Conservation (phyloP, 2,888 invertebrate genomes). For the Drosophila meridionalis region DNA sequence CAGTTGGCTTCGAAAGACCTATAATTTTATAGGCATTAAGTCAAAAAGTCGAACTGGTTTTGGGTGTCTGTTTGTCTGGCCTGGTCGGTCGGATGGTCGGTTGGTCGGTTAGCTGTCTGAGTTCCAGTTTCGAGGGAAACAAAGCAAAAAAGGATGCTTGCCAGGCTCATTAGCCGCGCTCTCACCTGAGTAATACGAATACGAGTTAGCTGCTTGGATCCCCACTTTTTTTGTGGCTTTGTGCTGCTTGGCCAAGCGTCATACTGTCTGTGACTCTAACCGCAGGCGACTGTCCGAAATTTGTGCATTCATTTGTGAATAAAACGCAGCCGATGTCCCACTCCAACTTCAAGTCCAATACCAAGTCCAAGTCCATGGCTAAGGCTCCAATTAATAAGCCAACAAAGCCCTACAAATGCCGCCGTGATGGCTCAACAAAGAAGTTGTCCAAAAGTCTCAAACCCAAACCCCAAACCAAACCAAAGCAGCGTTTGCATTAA, state of each 20-base stretch:
- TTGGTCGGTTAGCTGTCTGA: neutral
- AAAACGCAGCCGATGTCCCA: conserved; percentile 34
- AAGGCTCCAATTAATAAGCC: conserved; percentile 77
- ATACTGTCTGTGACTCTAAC: conserved; percentile 78
- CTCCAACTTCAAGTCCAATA: conserved; percentile 1
- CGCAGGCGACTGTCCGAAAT: conserved; percentile 66
- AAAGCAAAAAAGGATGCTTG: conserved; percentile 57
- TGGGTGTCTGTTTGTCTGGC: conserved; percentile 59
- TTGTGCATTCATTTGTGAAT: conserved; percentile 81
- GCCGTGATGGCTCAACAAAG: conserved; percentile 45
- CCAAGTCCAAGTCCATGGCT: conserved; percentile 56
- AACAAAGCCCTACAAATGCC: conserved; percentile 75
- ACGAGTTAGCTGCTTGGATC: conserved; percentile 52
- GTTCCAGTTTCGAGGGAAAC: conserved; percentile 17
- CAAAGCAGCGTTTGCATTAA: conserved; percentile 23
- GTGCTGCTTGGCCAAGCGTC: conserved; percentile 62
- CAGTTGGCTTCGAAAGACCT: conserved; percentile 62
- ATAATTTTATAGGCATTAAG: conserved; percentile 78
- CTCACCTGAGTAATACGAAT: conserved; percentile 63
- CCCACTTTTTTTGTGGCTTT: conserved; percentile 36
- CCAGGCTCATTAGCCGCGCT: conserved; percentile 65
- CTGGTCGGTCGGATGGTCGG: neutral
- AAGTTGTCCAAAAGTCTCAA: conserved; percentile 26
- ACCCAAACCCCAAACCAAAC: conserved; percentile 8
- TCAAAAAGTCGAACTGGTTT: conserved; percentile 68